Evolutionary conservation across 2,888 invertebrate genomes (phyloP), one percentile per base, ranked within the genome.

Genomic region (Liodrosophila aerea): DNA sequence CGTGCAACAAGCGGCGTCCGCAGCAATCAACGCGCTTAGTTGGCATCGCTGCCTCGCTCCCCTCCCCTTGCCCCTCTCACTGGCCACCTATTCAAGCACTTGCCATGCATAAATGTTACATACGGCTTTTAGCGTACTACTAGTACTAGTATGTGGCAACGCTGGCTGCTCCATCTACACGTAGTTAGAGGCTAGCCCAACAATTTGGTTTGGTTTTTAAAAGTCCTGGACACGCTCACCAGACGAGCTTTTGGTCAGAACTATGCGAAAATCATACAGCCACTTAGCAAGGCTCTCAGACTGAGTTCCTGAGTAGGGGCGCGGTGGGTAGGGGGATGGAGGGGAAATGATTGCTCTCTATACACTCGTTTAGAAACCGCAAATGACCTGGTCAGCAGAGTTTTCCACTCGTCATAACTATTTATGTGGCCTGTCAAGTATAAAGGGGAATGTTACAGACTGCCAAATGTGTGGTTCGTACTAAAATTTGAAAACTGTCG

Each of bases 11-110:
- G 62, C 74, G 33, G 29, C 49, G 64, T 67, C 75, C 85, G 63
- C 73, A 76, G 76, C 86, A 81, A 83, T 85, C 85, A 78, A 77
- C 82, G 61, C 67, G 58, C 53, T 74, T 33, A 73, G 52, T 12
- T 12, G 9, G 22, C 22, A 22, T 4, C 16, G 5, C 46, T 60
- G 53, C 12, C 7, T 2, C 7, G 33, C 7, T 5, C 15, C 16
- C 1, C 18, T 1, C 2, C 7, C 16, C 8, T 37, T 7, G 0
- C 11, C 29, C 2, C 31, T 4, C 22, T 40, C 45, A 50, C 27
- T 13, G 54, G 45, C 64, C 65, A 56, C 76, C 76, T 68, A 81
- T 76, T 73, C 59, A 65, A 64, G 78, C 66, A 67, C 70, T 66
- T 58, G 61, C 75, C 83, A 78, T 22, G 22, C 22, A 22, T 85